These are phyloP conservation scores for Eupithecia vulgata DNA, from an alignment of 2,888 invertebrate species.

Conservation along the genomic window DNA sequence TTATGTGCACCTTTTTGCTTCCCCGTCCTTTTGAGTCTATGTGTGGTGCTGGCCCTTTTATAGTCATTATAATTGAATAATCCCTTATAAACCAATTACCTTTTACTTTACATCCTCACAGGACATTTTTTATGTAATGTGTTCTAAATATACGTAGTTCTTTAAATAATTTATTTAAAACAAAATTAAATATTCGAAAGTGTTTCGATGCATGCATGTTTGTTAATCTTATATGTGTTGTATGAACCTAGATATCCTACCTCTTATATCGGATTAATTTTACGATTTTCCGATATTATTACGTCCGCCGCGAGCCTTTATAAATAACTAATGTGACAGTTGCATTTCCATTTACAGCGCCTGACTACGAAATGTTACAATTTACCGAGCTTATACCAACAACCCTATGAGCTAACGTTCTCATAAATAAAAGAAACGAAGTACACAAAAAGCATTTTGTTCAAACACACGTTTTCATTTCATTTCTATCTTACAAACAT, in stretches of 20 bases:
- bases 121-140: conserved; percentile 24
- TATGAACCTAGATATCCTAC: conserved; percentile 12
- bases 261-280: conserved; percentile 25
- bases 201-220: conserved; percentile 41
- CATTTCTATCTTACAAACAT: neutral
- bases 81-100: conserved; percentile 6
- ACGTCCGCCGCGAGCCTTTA: neutral
- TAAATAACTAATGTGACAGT: conserved; percentile 41
- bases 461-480: neutral
- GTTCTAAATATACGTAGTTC: conserved; percentile 22
- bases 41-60: conserved; percentile 33
- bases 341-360: conserved; percentile 45
- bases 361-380: conserved; percentile 34
- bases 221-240: conserved; percentile 38
- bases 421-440: neutral
- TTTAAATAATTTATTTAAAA: conserved; percentile 8
- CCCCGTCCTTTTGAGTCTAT: conserved; percentile 55
- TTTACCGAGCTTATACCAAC: conserved; percentile 1
- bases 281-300: conserved; percentile 5
- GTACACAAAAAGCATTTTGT: neutral
- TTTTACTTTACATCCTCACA: conserved; percentile 3
- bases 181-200: conserved; percentile 14
- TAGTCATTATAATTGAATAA: conserved; percentile 12
- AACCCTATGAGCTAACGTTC: neutral
- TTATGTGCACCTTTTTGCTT: conserved; percentile 68